phyloP scores from a whole-genome alignment of 2,113 vertebrate genomes.

The Eira barbara region DNA sequence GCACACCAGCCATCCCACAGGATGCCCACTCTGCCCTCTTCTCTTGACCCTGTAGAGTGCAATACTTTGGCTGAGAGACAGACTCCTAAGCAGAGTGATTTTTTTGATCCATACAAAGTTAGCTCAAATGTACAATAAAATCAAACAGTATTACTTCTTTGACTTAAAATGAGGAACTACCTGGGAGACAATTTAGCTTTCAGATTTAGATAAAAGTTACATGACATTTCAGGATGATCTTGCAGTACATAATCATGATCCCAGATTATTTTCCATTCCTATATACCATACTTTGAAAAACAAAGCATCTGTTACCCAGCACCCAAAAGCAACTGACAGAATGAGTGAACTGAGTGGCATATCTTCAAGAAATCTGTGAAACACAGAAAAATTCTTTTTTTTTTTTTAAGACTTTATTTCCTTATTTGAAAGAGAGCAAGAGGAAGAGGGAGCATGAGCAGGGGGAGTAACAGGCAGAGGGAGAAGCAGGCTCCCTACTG shows the following conservation, averaged over 20 bases:
- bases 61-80: background rate
- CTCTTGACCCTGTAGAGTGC: background rate
- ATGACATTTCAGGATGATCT: background rate
- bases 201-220: constrained; percentile 6
- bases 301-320: background rate
- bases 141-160: background rate
- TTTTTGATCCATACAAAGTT: background rate
- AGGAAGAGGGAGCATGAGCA: background rate
- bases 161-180: background rate
- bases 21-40: background rate
- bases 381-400: background rate
- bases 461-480: background rate
- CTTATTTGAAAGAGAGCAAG: background rate
- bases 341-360: background rate
- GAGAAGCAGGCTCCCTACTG: background rate
- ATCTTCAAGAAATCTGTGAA: background rate
- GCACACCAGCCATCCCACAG: background rate
- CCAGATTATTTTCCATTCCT: background rate
- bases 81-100: background rate
- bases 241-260: background rate
- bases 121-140: background rate
- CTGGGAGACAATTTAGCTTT: background rate
- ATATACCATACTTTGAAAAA: background rate
- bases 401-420: background rate
- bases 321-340: background rate